These are phyloP conservation scores for Epinephelus moara DNA, from an alignment of 2,113 vertebrate genomes.

Conservation along the genomic window DNA sequence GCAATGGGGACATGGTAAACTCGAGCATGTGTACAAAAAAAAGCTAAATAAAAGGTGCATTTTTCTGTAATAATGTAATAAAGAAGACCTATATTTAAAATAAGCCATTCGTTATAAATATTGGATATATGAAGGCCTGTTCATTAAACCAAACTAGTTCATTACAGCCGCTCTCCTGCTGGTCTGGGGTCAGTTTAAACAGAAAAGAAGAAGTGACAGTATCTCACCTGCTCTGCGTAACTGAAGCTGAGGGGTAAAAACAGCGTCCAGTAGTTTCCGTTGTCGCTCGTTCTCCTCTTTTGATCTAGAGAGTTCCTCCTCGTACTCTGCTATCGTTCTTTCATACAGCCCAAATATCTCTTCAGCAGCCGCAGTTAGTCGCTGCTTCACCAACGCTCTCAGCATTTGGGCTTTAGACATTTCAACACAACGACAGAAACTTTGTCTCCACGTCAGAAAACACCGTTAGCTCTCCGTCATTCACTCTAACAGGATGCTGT, in stretches of 20 bases:
- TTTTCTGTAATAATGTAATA: too few relatives aligned
- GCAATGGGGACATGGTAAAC: too few relatives aligned
- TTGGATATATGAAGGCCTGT: too few relatives aligned
- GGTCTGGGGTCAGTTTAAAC: too few relatives aligned
- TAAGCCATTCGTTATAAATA: too few relatives aligned
- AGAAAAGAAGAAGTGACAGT: too few relatives aligned
- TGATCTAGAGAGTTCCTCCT: not conserved
- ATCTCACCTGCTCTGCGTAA: not conserved
- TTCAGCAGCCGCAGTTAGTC: slow-evolving; percentile 22
- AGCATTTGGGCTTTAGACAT: slow-evolving; percentile 13
- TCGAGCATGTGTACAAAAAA: too few relatives aligned
- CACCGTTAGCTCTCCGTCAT: not conserved
- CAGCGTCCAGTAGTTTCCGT: not conserved
- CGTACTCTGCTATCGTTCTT: slow-evolving; percentile 26
- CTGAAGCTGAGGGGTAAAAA: not conserved
- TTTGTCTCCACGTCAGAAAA: not conserved
- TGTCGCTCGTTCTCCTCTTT: slow-evolving; percentile 20
- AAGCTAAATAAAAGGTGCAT: too few relatives aligned
- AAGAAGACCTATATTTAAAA: too few relatives aligned
- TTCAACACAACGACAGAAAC: not conserved
- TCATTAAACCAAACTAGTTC: too few relatives aligned
- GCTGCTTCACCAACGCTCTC: slow-evolving; percentile 7
- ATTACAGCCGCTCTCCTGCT: too few relatives aligned
- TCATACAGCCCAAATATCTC: slow-evolving; percentile 33
- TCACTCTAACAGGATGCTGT: not conserved